Conservation (phyloP, 2,888 invertebrate species). For the Dorcus hopei region DNA sequence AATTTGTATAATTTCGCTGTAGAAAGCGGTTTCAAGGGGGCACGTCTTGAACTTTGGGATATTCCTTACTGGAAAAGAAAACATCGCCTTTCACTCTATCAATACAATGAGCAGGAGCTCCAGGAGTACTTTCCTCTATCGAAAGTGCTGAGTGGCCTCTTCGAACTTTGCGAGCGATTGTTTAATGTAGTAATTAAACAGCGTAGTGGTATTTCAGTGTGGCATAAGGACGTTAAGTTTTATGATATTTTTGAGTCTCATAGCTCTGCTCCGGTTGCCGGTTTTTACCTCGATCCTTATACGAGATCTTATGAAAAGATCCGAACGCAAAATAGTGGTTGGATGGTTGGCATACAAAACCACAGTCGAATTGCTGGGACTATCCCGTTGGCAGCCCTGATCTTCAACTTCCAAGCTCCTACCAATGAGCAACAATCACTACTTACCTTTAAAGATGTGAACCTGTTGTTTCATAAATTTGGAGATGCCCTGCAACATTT, state of each 20-base stretch:
- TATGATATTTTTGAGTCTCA: constrained; percentile 75
- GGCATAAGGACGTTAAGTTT: constrained; percentile 84
- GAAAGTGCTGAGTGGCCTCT: constrained; percentile 74
- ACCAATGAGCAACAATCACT: constrained; percentile 62
- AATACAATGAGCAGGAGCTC: constrained; percentile 68
- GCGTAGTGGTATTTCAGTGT: constrained; percentile 63
- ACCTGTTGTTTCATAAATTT: constrained; percentile 77
- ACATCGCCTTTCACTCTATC: constrained; percentile 63
- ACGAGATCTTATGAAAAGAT: constrained; percentile 65
- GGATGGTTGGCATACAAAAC: constrained; percentile 77
- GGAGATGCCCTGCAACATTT: constrained; percentile 86
- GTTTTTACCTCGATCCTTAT: constrained; percentile 84
- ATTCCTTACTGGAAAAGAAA: constrained; percentile 83
- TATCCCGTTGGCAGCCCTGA: constrained; percentile 75
- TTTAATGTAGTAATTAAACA: constrained; percentile 77
- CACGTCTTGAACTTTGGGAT: constrained; percentile 75
- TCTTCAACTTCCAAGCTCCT: constrained; percentile 78
- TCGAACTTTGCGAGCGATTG: constrained; percentile 69
- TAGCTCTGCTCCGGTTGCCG: constrained; percentile 65
- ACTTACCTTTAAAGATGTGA: constrained; percentile 73
- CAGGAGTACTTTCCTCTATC: constrained; percentile 81
- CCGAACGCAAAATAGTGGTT: constrained; percentile 56
- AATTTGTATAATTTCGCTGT: constrained; percentile 69
- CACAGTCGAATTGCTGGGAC: constrained; percentile 62
- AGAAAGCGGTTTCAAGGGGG: constrained; percentile 66